Evolutionary conservation across 2,888 invertebrate genomes (phyloP), one percentile per base, ranked within the genome.

Genomic region (Tenthredo mesomela): DNA sequence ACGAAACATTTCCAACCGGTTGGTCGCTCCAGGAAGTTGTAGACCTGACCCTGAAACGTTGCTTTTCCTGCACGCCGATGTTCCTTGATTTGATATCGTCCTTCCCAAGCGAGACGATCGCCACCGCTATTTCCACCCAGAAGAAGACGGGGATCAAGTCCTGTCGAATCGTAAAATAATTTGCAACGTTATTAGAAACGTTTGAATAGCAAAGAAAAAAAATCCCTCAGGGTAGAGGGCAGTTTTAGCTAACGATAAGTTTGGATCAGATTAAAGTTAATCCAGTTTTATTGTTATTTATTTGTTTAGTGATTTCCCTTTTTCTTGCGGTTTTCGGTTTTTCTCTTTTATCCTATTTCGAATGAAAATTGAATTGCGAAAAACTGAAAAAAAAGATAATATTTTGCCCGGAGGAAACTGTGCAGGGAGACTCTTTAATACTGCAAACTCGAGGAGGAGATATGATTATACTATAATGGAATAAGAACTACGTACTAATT

Each of bases 1-100:
- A 96, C 94, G 94, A 97, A 97, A 93, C 97, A 97, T 93, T 96
- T 96, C 97, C 97, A 97, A 87, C 97, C 97, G 84, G 96, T 96
- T 1, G 97, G 97, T 88, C 97, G 93, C 93, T 97, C 97, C 89
- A 97, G 94, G 93, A 97, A 97, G 93, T 97, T 97, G 94, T 97
- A 97, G 77, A 97, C 96, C 93, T 96, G 95, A 80, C 96, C 96
- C 92, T 97, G 97, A 90, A 96, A 95, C 12, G 96, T 96, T 67
- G 95, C 95, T 87, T 95, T 93, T 65, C 95, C 95, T 84, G 95
- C 95, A 88, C 95, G 94, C 67, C 95, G 93, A 92, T 95, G 95
- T 89, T 95, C 95, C 89, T 95, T 95, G 85, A 95, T 94, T 87
- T 95, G 94, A 90, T 95, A 95, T 85, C 95, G 93, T 87, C 91